These are phyloP conservation scores for Channa maculata DNA, from an alignment of 2,113 vertebrate species.

Conservation along the genomic window DNA sequence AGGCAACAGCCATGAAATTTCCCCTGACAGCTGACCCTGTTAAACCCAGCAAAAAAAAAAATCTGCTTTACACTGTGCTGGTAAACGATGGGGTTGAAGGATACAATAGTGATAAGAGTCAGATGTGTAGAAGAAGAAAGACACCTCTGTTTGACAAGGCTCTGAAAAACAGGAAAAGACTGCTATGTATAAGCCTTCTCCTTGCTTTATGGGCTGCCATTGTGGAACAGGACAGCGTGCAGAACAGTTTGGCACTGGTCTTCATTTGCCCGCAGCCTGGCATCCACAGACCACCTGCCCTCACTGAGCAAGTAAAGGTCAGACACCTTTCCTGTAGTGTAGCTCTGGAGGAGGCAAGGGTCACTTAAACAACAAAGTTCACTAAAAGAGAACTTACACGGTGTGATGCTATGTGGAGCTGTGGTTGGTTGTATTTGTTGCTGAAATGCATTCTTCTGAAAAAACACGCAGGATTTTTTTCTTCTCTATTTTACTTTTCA, in stretches of 20 bases:
- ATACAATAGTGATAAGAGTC: constrained; percentile 58
- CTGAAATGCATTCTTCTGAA: background rate
- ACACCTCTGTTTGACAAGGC: background rate
- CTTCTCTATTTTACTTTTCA: background rate
- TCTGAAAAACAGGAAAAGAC: constrained; percentile 4
- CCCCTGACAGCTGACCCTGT: constrained; percentile 66
- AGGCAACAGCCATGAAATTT: constrained; percentile 75
- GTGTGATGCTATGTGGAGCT: background rate
- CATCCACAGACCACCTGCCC: constrained; percentile 25
- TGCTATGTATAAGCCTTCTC: background rate
- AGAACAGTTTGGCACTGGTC: constrained; percentile 12
- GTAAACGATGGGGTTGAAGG: constrained; percentile 57
- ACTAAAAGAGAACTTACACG: background rate
- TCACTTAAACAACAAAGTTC: constrained; percentile 18
- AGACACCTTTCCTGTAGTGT: constrained; percentile 23
- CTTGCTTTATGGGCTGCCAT: background rate
- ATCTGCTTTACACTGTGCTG: constrained; percentile 57
- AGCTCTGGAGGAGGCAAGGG: constrained; percentile 15
- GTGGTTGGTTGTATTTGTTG: background rate
- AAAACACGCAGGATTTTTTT: background rate
- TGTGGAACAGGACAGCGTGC: background rate
- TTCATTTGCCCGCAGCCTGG: constrained; percentile 19
- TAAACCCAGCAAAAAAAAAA: constrained; percentile 34
- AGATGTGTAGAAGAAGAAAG: constrained; percentile 7
- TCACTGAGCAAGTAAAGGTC: constrained; percentile 58